Base-by-base conservation (phyloP, 2,113 vertebrate genomes). In the Saimiri boliviensis region DNA sequence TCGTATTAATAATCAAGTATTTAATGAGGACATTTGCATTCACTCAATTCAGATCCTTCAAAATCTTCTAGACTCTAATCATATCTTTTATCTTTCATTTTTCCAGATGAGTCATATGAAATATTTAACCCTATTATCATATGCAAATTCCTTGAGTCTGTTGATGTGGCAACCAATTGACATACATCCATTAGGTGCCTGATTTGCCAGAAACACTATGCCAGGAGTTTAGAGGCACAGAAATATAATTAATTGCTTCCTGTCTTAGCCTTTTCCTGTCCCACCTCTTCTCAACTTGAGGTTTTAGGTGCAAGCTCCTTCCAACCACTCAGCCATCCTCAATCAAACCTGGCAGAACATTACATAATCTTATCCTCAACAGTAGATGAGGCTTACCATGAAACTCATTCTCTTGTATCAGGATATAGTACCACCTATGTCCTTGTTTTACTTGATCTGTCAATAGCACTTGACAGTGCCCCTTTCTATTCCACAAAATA, bases 21-120 rank as follows among this genome's bases (percentile, higher is more conserved):
- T 91, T 95, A 89, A 94, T 90, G n/a, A 95, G 70, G 21, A 74
- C 1, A 91, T 77, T 95, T 94, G 80, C 23, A 94, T 86, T 94
- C 56, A 49, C 17, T 94, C 52, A 85, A 86, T 86, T 91, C 17
- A 87, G 21, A 79, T 27, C 4, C 60, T 92, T 79, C 42, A 89
- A 93, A 81, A 84, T 47, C 47, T 91, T 63, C 9, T 70, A 95
- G 58, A 49, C 20, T 86, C 83, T 93, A 94, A 86, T 91, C 70
- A 81, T 56, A 89, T 47, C 3, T 66, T 83, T 79, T 84, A 93
- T 23, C 74, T 54, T 89, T 94, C 68, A 79, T 86, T 93, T 95
- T 79, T 84, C 21, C 37, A 86, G 27, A 91, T n/a, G 68, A 96
- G 20, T 89, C 42, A n/a, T 42, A 84, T 80, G 45, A 97, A 97